phyloP scores from a whole-genome alignment of 2,888 invertebrate genomes.

The Brachyptera putata region DNA sequence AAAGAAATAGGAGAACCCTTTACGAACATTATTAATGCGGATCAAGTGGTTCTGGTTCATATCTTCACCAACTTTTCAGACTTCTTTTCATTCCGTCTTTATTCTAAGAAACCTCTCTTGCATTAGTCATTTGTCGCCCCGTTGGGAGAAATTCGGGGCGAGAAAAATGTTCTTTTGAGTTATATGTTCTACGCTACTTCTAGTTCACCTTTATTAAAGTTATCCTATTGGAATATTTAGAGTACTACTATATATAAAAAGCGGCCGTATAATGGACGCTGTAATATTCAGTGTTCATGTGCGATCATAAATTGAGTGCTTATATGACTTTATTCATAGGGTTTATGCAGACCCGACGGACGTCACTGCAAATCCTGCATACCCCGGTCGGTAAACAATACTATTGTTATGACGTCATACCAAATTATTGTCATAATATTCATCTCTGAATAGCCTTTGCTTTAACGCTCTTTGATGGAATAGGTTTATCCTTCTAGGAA shows the following conservation, averaged over 20 bases:
- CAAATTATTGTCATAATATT: too few relatives aligned
- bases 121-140: constrained; percentile 26
- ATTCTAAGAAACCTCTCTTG: constrained; percentile 6
- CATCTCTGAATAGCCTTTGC: too few relatives aligned
- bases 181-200: constrained; percentile 1
- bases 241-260: constrained; percentile 12
- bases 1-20: not conserved
- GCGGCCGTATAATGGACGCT: constrained; percentile 11
- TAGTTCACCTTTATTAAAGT: constrained; percentile 25
- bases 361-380: not conserved
- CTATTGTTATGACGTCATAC: too few relatives aligned
- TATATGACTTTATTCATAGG: constrained; percentile 5
- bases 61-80: constrained; percentile 23
- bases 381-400: not conserved
- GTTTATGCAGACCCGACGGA: constrained; percentile 4
- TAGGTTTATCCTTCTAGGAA: too few relatives aligned
- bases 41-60: constrained; percentile 24
- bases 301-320: constrained; percentile 13
- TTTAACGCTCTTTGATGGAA: too few relatives aligned
- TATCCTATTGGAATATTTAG: constrained; percentile 23
- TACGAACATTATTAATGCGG: constrained; percentile 23
- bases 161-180: constrained; percentile 18
- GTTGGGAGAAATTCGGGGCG: constrained; percentile 16
- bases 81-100: constrained; percentile 18
- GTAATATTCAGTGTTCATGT: constrained; percentile 4